Conservation (phyloP, 2,113 vertebrate genomes). For the Clarias batrachus region DNA sequence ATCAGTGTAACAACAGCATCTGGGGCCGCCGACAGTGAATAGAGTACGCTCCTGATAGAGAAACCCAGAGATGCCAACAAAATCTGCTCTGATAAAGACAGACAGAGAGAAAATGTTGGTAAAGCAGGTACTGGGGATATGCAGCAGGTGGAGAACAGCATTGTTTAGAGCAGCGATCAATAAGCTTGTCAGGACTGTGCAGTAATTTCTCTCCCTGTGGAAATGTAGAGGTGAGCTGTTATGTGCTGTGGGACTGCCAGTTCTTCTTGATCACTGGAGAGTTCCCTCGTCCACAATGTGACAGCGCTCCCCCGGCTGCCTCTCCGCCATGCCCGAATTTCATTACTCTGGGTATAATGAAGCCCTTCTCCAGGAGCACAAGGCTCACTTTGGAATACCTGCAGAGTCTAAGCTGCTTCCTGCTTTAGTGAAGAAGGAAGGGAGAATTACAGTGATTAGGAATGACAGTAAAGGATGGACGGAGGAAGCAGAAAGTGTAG, state of each 20-base stretch:
- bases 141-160: conserved; percentile 70
- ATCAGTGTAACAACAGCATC: conserved; percentile 66
- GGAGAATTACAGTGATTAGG: conserved; percentile 17
- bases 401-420: conserved; percentile 92
- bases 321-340: conserved; percentile 97
- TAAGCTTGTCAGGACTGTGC: conserved; percentile 63
- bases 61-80: conserved; percentile 28
- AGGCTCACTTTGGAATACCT: conserved; percentile 87
- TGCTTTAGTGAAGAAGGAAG: conserved; percentile 75
- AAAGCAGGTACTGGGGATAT: conserved; percentile 71
- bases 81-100: conserved; percentile 60
- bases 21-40: conserved; percentile 56
- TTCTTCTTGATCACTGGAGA: conserved; percentile 70
- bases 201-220: conserved; percentile 75
- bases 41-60: conserved; percentile 55
- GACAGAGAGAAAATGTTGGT: conserved; percentile 50
- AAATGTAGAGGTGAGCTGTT: conserved; percentile 68
- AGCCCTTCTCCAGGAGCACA: conserved; percentile 90
- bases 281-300: conserved; percentile 79
- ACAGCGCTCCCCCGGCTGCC: conserved; percentile 86
- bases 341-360: conserved; percentile 98
- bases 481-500: conserved; percentile 61
- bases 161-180: conserved; percentile 60
- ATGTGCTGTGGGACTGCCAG: conserved; percentile 67
- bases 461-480: conserved; percentile 15